A percentile compares a stretch with the other conserved stretches of the same genome.
Evolutionary conservation across 2,797 vertebrate genomes (phyloP).

Genomic region (Dryobates pubescens): DNA sequence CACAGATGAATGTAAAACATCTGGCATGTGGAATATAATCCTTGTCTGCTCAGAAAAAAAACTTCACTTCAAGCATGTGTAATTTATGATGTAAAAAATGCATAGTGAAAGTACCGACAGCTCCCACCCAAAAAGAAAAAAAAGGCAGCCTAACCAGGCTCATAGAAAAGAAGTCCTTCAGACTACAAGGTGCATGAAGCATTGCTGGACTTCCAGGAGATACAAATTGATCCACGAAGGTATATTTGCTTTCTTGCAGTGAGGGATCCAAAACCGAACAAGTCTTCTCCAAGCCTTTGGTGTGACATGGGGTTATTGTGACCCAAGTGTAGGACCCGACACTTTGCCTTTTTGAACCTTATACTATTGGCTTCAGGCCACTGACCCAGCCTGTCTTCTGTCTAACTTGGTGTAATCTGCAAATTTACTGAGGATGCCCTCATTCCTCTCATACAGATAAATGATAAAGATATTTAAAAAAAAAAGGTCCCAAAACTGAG

Average conservation of each 20-base stretch:
- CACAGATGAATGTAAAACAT: accelerated
- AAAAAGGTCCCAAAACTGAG: no score
- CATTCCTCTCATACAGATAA: no score
- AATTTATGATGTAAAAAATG: neutral
- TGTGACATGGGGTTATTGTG: no score
- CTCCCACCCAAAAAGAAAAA: neutral
- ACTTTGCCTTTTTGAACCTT: no score
- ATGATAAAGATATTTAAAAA: no score
- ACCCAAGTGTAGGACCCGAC: no score
- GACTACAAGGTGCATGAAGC: neutral
- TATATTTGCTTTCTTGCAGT: neutral
- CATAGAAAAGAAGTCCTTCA: neutral
- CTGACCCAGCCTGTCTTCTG: no score
- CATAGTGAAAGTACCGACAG: neutral
- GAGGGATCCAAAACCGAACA: no score
- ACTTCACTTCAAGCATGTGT: neutral
- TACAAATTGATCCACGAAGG: neutral
- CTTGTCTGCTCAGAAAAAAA: neutral
- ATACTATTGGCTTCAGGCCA: no score
- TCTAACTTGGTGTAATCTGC: no score
- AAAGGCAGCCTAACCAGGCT: neutral
- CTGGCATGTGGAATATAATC: neutral
- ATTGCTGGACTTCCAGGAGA: neutral
- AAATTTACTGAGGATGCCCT: no score
- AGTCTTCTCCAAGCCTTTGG: no score